phyloP scores from a whole-genome alignment of 2,797 vertebrate species.

The Hoplostethus atlanticus region DNA sequence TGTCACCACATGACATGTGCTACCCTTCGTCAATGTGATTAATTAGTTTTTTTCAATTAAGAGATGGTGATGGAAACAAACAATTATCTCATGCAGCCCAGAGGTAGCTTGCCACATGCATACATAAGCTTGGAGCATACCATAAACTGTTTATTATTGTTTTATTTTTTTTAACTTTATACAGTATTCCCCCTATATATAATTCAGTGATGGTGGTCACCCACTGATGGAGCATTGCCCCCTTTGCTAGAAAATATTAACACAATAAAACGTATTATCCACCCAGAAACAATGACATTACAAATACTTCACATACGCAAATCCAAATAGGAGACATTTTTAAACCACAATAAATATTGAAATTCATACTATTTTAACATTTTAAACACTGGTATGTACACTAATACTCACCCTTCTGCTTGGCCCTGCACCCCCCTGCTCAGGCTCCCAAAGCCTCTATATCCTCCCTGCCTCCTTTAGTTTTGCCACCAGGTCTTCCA shows the following conservation, averaged over 20 bases:
- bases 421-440: constrained; percentile 20
- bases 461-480: constrained; percentile 87
- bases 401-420: constrained; percentile 55
- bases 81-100: constrained; percentile 9
- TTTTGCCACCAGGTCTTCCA: constrained; percentile 89
- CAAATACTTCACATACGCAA: no score
- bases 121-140: background rate
- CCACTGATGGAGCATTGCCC: no score
- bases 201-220: no score
- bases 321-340: no score
- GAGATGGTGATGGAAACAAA: constrained; percentile 20
- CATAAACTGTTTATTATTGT: no score
- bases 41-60: constrained; percentile 12
- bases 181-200: no score
- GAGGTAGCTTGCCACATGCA: background rate
- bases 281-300: no score
- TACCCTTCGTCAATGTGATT: constrained; percentile 28
- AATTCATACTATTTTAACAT: no score
- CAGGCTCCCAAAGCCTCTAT: constrained; percentile 67
- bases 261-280: no score
- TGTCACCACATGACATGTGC: background rate
- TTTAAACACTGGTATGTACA: background rate
- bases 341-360: no score
- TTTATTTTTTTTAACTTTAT: no score
- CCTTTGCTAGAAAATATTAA: no score